Evolutionary conservation across 2,113 vertebrate species (phyloP), one percentile per base, ranked within the genome.

Genomic region (Tautogolabrus adspersus): DNA sequence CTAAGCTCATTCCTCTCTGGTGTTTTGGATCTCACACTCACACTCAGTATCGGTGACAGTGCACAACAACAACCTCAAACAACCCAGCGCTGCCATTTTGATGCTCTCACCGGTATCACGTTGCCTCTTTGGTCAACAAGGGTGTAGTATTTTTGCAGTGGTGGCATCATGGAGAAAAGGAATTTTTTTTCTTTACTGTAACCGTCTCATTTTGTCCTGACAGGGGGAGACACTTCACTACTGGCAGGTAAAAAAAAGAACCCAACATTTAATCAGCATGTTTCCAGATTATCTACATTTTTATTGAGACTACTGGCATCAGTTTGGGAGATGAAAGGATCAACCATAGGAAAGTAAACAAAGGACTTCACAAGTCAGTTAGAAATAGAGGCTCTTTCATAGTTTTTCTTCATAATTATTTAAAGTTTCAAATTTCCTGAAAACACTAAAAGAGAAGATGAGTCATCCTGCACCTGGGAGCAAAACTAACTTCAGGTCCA

Each of bases 1-100:
- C 73, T 70, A 75, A 85, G 81, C 81, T 82, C 51, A 79, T 68
- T 87, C 72, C 75, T 84, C 82, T 87, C 62, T 77, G 66, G 72
- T 81, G 75, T 72, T 92, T 89, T 78, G 71, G 75, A 85, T 81
- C 59, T 76, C 52, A 56, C 40, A 81, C 59, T 76, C 52, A 56
- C 40, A 81, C 71, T 75, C 30, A 34, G 30, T 34, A 34, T 34
- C 30, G 69, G 74, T 44, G 67, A 87, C 66, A 60, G 66, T 57
- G 64, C 75, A 52, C 16, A 37, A 83, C 71, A 79, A 47, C 54
- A 16, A 42, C 40, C 40, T 10, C 67, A 63, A 75, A 65, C 59
- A 76, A 79, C 56, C 26, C 18, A 63, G 54, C 46, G 81, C 78
- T 87, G 83, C 84, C 85, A 86, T 89, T 90, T 86, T 88, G 76